A percentile compares a stretch with the other conserved stretches of the same genome.
phyloP scores from a whole-genome alignment of 1,140 invertebrate genomes.

The Thereuonema tuberculata region DNA sequence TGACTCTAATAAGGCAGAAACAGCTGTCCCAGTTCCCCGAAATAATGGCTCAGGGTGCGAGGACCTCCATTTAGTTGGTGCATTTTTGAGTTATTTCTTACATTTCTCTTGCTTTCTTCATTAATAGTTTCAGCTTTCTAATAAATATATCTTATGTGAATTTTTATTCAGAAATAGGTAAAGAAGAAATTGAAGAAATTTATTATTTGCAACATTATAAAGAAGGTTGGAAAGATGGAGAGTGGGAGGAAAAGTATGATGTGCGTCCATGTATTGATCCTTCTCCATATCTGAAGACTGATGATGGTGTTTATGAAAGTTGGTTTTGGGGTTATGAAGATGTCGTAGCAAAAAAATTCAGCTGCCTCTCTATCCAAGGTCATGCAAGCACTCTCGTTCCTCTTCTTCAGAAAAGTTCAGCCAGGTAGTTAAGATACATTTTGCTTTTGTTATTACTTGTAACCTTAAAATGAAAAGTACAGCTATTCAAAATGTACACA shows the following conservation, averaged over 20 bases:
- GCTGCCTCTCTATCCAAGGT: constrained; percentile 76
- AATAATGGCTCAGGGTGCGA: too few relatives aligned
- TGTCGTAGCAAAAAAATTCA: constrained; percentile 46
- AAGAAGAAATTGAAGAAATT: constrained; percentile 52
- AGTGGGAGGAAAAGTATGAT: constrained; percentile 71
- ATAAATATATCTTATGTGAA: too few relatives aligned
- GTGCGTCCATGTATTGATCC: constrained; percentile 37
- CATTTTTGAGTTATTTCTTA: too few relatives aligned
- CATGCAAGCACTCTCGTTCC: constrained; percentile 45
- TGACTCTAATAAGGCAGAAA: too few relatives aligned
- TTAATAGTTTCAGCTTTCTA: too few relatives aligned
- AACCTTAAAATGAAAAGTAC: too few relatives aligned
- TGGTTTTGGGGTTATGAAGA: constrained; percentile 49
- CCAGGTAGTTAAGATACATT: neutral
- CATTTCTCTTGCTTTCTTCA: too few relatives aligned
- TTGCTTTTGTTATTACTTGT: too few relatives aligned
- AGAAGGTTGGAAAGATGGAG: constrained; percentile 63
- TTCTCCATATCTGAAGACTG: constrained; percentile 19
- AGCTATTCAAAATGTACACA: too few relatives aligned
- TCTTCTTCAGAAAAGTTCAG: constrained; percentile 18
- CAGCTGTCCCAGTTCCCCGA: too few relatives aligned
- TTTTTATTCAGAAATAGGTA: too few relatives aligned
- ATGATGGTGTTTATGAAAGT: constrained; percentile 24
- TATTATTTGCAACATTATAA: constrained; percentile 75
- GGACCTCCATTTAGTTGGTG: too few relatives aligned